Conservation (phyloP, 2,888 invertebrate species). For the Beris morrisii region DNA sequence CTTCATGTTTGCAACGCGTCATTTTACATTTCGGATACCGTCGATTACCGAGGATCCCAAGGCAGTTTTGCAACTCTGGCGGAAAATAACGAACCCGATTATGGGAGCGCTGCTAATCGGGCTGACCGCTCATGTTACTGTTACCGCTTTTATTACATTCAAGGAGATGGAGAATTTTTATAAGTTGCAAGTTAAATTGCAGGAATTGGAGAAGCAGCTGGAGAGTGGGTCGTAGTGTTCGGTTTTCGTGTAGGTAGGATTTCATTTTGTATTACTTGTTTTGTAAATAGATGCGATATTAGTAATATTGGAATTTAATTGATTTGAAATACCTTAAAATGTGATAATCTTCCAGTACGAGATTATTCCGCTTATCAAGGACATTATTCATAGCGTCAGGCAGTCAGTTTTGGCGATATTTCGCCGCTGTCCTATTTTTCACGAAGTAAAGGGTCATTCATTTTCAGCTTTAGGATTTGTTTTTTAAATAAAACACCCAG, state of each 20-base stretch:
- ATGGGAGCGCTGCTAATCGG: slow-evolving; percentile 58
- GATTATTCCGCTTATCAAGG: too few relatives aligned
- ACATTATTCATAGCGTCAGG: too few relatives aligned
- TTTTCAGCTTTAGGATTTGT: too few relatives aligned
- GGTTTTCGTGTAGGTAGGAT: background rate
- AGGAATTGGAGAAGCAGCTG: slow-evolving; percentile 46
- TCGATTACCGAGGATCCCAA: slow-evolving; percentile 61
- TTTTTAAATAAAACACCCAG: too few relatives aligned
- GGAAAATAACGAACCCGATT: slow-evolving; percentile 61
- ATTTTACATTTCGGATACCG: slow-evolving; percentile 66
- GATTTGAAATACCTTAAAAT: background rate
- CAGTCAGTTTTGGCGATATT: too few relatives aligned
- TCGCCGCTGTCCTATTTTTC: too few relatives aligned
- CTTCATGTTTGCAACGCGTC: slow-evolving; percentile 65
- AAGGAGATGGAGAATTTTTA: slow-evolving; percentile 60
- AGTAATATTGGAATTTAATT: background rate
- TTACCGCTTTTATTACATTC: slow-evolving; percentile 64
- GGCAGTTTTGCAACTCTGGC: slow-evolving; percentile 60
- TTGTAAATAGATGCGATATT: background rate
- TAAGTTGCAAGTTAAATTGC: slow-evolving; percentile 46
- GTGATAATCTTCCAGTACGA: too few relatives aligned
- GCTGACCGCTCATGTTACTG: slow-evolving; percentile 59
- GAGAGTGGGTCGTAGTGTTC: slow-evolving; percentile 41
- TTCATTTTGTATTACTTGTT: background rate
- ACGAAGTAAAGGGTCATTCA: too few relatives aligned